Evolutionary conservation across 2,113 vertebrate species (phyloP), one percentile per base, ranked within the genome.

Genomic region (Lepus americanus): DNA sequence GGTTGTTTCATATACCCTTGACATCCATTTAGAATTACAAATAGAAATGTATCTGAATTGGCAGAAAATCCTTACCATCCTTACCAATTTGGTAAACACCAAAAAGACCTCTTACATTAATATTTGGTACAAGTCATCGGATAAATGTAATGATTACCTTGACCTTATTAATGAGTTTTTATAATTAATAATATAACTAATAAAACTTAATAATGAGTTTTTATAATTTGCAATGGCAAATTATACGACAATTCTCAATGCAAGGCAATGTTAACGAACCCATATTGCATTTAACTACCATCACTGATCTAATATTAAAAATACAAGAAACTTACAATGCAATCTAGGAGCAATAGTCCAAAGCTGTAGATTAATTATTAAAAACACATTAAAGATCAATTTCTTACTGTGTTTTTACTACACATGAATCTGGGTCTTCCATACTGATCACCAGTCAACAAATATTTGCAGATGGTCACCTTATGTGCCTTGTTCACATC

Each of bases 11-110:
- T 59, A 90, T 74, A 72, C 29, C 51, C 51, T 85, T 94, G 86
- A 94, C 25, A 72, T 74, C 88, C 78, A 94, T 89, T 94, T 89
- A 87, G 74, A 95, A 94, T 84, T 81, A 61, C 29, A 95, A 16
- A 81, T 12, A 90, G 85, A 92, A 92, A 90, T 49, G 83, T 63
- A 27, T 55, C 25, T 81, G 31, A 33, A n/a, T 78, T 83, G 63
- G 63, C 84, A 95, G 77, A 92, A 87, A 81, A 78, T 81, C 55
- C 9, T 84, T 89, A 70, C 29, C 14, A 78, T 20, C 33, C 77
- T 96, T 92, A n/a, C 4, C 55, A 90, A 12, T 78, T 87, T 81
- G 17, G 20, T 73, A 73, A 89, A 93, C 17, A 55, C 25, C 33
- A 44, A 78, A 86, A 19, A 77, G 92, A 74, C 36, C 49, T 96